Evolutionary conservation across 2,888 invertebrate species (phyloP).

Genomic region (Crematogaster levior): DNA sequence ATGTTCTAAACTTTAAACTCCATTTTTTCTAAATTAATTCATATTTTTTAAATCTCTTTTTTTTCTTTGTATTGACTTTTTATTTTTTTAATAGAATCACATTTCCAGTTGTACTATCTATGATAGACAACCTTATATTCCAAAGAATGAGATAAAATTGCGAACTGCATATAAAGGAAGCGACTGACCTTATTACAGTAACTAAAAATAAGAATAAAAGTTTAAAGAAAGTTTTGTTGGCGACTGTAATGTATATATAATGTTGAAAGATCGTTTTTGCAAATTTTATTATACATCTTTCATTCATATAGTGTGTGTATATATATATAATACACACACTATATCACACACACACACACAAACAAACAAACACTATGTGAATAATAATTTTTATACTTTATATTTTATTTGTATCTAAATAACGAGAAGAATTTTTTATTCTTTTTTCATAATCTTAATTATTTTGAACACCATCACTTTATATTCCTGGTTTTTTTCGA

Average conservation of each 20-base stretch:
- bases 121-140: not conserved
- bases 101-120: not conserved
- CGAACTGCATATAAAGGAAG: not conserved
- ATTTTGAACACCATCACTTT: not conserved
- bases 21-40: not conserved
- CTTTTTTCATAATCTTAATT: not conserved
- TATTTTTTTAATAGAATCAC: not conserved
- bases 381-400: conserved; percentile 58
- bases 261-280: conserved; percentile 70
- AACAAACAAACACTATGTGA: no score
- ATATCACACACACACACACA: no score
- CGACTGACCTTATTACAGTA: not conserved
- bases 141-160: not conserved
- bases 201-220: conserved; percentile 15
- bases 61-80: not conserved
- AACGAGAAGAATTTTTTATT: conserved; percentile 15
- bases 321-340: no score
- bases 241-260: conserved; percentile 76
- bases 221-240: conserved; percentile 61
- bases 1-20: not conserved
- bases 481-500: not conserved
- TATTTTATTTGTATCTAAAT: conserved; percentile 51
- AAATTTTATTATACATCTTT: conserved; percentile 58
- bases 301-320: conserved; percentile 49
- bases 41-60: no score